Evolutionary conservation across 2,888 invertebrate genomes (phyloP).

Genomic region (Venusia cambrica): DNA sequence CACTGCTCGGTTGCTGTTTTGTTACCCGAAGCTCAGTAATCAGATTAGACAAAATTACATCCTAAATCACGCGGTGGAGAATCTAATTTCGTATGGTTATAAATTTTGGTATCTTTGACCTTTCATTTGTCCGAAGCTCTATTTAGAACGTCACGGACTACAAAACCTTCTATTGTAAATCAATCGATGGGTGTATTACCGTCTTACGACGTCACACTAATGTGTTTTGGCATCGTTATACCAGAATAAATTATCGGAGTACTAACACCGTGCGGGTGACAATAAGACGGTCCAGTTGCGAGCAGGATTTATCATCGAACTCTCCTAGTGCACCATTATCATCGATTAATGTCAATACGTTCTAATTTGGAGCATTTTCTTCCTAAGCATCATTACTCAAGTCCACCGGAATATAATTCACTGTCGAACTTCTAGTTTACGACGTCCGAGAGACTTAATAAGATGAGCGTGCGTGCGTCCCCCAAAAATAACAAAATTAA

Average conservation of each 20-base stretch:
- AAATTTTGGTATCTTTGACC: slow-evolving; percentile 26
- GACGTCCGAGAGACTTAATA: slow-evolving; percentile 63
- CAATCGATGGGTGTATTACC: slow-evolving; percentile 37
- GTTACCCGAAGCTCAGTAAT: slow-evolving; percentile 13
- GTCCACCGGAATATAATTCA: slow-evolving; percentile 63
- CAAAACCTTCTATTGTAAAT: slow-evolving; percentile 35
- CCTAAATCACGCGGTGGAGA: slow-evolving; percentile 7
- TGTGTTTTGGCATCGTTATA: slow-evolving; percentile 40
- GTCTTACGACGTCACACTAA: slow-evolving; percentile 34
- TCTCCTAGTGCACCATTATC: slow-evolving; percentile 38
- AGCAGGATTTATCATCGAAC: slow-evolving; percentile 37
- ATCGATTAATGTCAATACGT: slow-evolving; percentile 60
- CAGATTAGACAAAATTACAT: slow-evolving; percentile 5
- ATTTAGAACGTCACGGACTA: slow-evolving; percentile 30
- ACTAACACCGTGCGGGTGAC: slow-evolving; percentile 33
- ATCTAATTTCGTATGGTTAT: slow-evolving; percentile 20
- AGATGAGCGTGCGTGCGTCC: slow-evolving; percentile 56
- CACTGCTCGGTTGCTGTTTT: slow-evolving; percentile 17
- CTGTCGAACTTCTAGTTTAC: slow-evolving; percentile 66
- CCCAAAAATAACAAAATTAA: slow-evolving; percentile 79
- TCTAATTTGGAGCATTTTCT: slow-evolving; percentile 47
- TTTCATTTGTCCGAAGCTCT: slow-evolving; percentile 21
- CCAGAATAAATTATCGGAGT: slow-evolving; percentile 38
- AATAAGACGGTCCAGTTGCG: slow-evolving; percentile 38
- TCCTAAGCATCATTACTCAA: slow-evolving; percentile 58